Percentiles rank a stretch among this genome's conserved stretches.
These are phyloP conservation scores for Drosophila percnosoma DNA, from an alignment of 2,888 invertebrate genomes.

Conservation along the genomic window DNA sequence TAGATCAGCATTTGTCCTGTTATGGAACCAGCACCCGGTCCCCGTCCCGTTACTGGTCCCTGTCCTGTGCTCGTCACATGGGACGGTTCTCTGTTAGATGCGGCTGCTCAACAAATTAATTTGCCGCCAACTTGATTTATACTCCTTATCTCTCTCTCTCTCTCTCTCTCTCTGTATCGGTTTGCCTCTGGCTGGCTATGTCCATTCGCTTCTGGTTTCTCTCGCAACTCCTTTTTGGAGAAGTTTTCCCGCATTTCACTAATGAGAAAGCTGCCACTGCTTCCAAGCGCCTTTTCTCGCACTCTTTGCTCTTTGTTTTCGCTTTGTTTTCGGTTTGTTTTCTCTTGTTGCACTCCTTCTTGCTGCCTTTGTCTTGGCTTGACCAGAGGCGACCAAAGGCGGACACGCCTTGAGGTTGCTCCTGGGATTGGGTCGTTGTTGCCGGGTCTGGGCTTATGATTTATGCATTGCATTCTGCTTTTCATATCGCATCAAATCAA, in stretches of 20 bases:
- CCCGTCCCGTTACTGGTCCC: not conserved
- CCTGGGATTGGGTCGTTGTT: not conserved
- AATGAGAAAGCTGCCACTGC: conserved; percentile 21
- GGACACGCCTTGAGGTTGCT: conserved; percentile 44
- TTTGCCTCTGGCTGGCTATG: not conserved
- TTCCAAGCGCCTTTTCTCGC: conserved; percentile 9
- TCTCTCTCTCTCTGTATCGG: not conserved
- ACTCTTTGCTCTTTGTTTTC: not conserved
- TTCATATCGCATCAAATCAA: conserved; percentile 53
- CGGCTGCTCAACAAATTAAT: conserved; percentile 59
- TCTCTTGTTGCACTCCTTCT: not conserved
- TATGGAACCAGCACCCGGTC: conserved; percentile 4
- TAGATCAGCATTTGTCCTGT: conserved; percentile 56
- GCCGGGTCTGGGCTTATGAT: conserved; percentile 27
- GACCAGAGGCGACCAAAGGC: conserved; percentile 34
- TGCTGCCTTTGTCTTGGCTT: conserved; percentile 39
- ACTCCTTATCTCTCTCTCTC: not conserved
- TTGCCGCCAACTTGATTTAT: conserved; percentile 64
- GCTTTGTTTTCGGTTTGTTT: conserved; percentile 4
- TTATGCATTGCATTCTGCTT: conserved; percentile 36
- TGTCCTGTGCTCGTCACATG: conserved; percentile 9
- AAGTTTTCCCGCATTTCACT: conserved; percentile 23
- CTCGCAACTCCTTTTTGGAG: not conserved
- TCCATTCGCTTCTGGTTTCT: not conserved
- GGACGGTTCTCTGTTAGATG: conserved; percentile 19